A percentile compares a stretch with the other conserved stretches of the same genome.
These are phyloP conservation scores for Periphyllus acericola DNA, from an alignment of 2,888 invertebrate species.

Conservation along the genomic window DNA sequence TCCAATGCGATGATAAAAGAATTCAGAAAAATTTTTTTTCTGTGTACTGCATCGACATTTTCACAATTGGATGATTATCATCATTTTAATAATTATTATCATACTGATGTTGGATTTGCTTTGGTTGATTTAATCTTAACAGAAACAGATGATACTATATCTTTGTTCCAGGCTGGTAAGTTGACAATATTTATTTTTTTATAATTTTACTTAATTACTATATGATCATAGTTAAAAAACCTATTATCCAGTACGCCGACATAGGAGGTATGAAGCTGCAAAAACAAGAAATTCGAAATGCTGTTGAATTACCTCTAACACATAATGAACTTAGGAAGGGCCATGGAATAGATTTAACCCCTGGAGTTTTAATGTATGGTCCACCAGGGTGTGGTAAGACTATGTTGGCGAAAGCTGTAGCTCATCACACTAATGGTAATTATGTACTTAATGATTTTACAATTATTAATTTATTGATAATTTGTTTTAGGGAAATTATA, in stretches of 20 bases:
- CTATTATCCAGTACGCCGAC: constrained; percentile 95
- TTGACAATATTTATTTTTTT: constrained; percentile 30
- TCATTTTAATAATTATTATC: no score
- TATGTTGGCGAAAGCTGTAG: constrained; percentile 98
- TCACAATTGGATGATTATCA: no score
- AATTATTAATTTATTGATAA: constrained; percentile 7
- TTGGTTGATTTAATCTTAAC: constrained; percentile 98
- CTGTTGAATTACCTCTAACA: constrained; percentile 96
- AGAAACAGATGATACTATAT: constrained; percentile 98
- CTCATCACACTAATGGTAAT: constrained; percentile 94
- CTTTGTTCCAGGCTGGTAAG: constrained; percentile 92
- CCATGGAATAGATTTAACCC: constrained; percentile 98
- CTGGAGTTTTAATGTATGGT: constrained; percentile 98
- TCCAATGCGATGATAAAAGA: no score
- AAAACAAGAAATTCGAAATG: constrained; percentile 98
- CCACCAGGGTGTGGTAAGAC: constrained; percentile 99
- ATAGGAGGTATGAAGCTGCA: constrained; percentile 99
- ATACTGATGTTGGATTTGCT: no score
- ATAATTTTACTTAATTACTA: neutral
- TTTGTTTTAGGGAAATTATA: neutral
- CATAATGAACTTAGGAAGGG: constrained; percentile 99
- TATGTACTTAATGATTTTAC: constrained; percentile 11
- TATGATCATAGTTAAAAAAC: constrained; percentile 84
- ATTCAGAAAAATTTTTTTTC: no score
- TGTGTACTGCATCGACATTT: no score